Evolutionary conservation across 2,113 vertebrate genomes (phyloP), one percentile per base, ranked within the genome.

Genomic region (Cheirogaleus medius): DNA sequence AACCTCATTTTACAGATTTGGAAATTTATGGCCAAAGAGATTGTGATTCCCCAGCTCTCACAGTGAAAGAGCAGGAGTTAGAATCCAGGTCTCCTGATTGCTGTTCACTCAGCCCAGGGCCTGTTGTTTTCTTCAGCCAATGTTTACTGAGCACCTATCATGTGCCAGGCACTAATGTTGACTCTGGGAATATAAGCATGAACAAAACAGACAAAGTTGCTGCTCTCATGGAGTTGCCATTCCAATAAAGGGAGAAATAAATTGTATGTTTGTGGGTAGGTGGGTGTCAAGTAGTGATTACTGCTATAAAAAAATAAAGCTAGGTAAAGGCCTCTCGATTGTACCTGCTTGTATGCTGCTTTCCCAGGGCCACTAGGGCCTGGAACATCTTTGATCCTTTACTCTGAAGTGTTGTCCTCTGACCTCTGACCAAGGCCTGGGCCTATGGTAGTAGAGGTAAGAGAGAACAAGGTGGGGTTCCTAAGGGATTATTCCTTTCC

Each of bases 111-210:
- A 90, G 83, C 44, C 34, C 60, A 83, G 44, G 49, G 18, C 32
- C 71, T 12, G n/a, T 34, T 78, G 54, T 93, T 87, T 95, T 56
- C 29, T 91, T 90, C 47, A 73, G n/a, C 52, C 25, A 47, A 7
- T 32, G 74, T 96, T 93, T 96, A 94, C 23, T 95, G 93, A 94
- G 64, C 47, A 60, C 21, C 64, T 97, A 77, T 77, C 92, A 66
- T 76, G 64, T 96, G 47, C 66, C 84, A 91, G 71, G 11, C 44
- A 47, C 60, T 95, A 80, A 85, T 71, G 37, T 7, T 91, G 87
- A 81, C 73, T 96, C 52, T 96, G 66, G 23, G 49, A 83, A 91
- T 93, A 91, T 68, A 17, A 94, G 5, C 37, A 69, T 85, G n/a
- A 87, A 85, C 29, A 90, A 87, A 87, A 85, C 29, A 90, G 87